These are phyloP conservation scores for Fregetta grallaria DNA, from an alignment of 2,113 vertebrate species.

Conservation along the genomic window DNA sequence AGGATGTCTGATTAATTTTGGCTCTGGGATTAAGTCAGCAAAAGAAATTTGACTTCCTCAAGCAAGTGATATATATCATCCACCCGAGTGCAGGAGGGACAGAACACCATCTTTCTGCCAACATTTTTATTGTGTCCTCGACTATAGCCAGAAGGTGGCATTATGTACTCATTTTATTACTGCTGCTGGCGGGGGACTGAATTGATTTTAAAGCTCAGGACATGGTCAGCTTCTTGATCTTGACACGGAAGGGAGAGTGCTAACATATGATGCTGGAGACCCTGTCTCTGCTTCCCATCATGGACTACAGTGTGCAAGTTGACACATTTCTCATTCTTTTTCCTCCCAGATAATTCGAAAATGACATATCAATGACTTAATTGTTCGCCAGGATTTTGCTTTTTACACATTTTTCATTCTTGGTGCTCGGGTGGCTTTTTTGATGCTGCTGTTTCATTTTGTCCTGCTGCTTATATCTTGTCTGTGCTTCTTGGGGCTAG, in stretches of 20 bases:
- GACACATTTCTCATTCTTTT: neutral
- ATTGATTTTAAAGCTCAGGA: neutral
- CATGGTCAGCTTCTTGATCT: neutral
- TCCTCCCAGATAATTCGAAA: neutral
- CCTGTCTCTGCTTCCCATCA: neutral
- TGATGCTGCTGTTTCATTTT: neutral
- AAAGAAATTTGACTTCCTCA: conserved; percentile 69
- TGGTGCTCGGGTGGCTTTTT: neutral
- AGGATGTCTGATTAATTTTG: conserved; percentile 72
- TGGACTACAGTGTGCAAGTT: neutral
- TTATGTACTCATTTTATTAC: conserved; percentile 48
- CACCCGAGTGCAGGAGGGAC: neutral
- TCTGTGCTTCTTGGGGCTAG: neutral
- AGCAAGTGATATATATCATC: conserved; percentile 65
- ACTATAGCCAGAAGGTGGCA: conserved; percentile 64
- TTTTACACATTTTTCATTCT: neutral
- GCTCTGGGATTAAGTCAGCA: conserved; percentile 73
- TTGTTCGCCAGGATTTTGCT: neutral
- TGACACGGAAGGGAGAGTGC: neutral
- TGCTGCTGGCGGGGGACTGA: neutral
- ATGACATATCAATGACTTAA: neutral
- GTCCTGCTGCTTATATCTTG: neutral
- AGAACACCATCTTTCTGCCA: conserved; percentile 3
- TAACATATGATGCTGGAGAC: neutral
- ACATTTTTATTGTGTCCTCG: neutral